Evolutionary conservation across 1,140 invertebrate genomes (phyloP).

Genomic region (Drosophila eugracilis): DNA sequence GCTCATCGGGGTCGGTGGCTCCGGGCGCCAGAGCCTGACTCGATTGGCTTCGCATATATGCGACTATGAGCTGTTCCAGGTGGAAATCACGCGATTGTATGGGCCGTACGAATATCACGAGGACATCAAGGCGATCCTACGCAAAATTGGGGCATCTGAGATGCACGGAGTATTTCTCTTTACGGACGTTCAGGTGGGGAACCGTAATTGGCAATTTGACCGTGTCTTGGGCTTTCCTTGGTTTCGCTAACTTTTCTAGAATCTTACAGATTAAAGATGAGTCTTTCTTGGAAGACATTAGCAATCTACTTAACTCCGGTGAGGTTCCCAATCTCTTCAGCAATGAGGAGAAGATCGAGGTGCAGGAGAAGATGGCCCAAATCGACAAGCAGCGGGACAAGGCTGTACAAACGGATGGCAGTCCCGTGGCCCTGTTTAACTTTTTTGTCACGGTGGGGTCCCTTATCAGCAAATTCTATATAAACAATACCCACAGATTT

Average conservation of each 20-base stretch:
- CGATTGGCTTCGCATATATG: conserved; percentile 96
- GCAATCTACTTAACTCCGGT: conserved; percentile 96
- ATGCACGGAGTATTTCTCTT: conserved; percentile 96
- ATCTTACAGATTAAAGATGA: conserved; percentile 94
- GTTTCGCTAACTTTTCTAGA: conserved; percentile 46
- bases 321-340: conserved; percentile 97
- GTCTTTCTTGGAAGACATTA: conserved; percentile 96
- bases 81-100: conserved; percentile 96
- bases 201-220: conserved; percentile 25
- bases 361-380: conserved; percentile 97
- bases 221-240: conserved; percentile 5
- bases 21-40: conserved; percentile 95
- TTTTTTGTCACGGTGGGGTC: conserved; percentile 90
- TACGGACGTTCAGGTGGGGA: conserved; percentile 92
- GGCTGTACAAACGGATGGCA: conserved; percentile 96
- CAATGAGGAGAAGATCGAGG: conserved; percentile 95
- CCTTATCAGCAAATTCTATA: background rate
- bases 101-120: conserved; percentile 94
- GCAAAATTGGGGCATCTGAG: conserved; percentile 92
- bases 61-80: conserved; percentile 96
- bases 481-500: background rate
- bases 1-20: conserved; percentile 95
- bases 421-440: conserved; percentile 95
- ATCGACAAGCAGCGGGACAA: conserved; percentile 96
- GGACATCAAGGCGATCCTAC: conserved; percentile 93